A percentile compares a stretch with the other conserved stretches of the same genome.
Conservation (phyloP, 2,797 vertebrate genomes). For the Vultur gryphus region DNA sequence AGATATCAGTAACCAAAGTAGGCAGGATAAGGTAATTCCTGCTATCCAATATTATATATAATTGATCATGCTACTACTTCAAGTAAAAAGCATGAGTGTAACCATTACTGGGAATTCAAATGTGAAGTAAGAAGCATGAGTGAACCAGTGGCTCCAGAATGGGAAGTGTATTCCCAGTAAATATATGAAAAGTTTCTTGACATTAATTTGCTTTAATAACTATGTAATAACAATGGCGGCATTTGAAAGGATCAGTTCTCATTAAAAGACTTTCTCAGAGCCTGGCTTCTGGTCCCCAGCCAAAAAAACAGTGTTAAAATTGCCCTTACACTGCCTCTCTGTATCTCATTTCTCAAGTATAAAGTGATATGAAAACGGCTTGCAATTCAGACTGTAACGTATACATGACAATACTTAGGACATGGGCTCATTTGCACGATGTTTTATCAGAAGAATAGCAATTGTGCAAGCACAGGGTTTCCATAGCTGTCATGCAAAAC, state of each 20-base stretch:
- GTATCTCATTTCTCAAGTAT: not conserved
- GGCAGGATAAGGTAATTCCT: not conserved
- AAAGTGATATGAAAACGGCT: not conserved
- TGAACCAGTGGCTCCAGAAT: not conserved
- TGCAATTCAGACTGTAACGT: not conserved
- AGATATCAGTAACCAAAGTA: not conserved
- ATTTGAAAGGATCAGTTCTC: not conserved
- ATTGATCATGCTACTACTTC: not conserved
- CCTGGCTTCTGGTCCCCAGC: not conserved
- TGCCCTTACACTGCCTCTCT: not conserved
- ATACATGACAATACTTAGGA: not conserved
- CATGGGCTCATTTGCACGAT: not conserved
- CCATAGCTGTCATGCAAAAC: not conserved
- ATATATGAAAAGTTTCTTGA: not conserved
- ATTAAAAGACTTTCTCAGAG: not conserved
- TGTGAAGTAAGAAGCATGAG: not conserved
- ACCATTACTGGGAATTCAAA: not conserved
- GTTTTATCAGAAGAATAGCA: not conserved
- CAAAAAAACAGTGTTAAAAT: not conserved
- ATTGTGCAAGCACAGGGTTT: not conserved
- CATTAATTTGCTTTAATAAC: not conserved
- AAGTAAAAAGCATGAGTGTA: not conserved
- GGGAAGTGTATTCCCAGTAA: not conserved
- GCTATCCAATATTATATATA: not conserved
- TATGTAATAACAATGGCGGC: not conserved